Conservation (phyloP, 2,888 invertebrate species). For the Cancer borealis region DNA sequence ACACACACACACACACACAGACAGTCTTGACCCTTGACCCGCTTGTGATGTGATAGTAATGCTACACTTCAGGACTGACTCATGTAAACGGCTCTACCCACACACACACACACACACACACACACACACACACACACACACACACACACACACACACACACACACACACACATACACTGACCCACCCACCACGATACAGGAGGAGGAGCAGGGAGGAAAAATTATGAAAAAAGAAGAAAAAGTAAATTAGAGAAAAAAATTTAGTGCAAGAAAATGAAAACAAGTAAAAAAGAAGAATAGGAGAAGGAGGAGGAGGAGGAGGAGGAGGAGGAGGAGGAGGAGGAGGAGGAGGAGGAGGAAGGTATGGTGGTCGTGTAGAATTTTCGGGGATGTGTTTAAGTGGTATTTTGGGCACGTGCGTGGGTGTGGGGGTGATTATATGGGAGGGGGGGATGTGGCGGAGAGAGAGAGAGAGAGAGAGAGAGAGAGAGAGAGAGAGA, state of each 20-base stretch:
- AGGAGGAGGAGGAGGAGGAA: constrained; percentile 34
- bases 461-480: neutral
- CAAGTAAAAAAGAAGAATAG: too few relatives aligned
- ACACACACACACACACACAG: neutral
- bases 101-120: too few relatives aligned
- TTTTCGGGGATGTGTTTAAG: neutral
- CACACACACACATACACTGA: too few relatives aligned
- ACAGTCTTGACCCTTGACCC: neutral
- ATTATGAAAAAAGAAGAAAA: neutral
- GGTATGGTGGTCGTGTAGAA: neutral
- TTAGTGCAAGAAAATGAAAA: too few relatives aligned
- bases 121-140: too few relatives aligned
- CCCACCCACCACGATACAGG: neutral
- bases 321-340: constrained; percentile 10
- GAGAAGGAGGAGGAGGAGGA: neutral
- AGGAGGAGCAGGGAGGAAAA: neutral
- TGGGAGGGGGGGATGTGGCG: neutral
- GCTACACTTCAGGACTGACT: neutral
- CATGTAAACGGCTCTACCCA: neutral
- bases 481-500: constrained; percentile 10
- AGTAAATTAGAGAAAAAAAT: too few relatives aligned
- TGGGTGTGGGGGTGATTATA: neutral
- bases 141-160: too few relatives aligned
- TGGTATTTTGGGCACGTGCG: neutral
- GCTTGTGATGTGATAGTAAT: neutral